These are phyloP conservation scores for Drosophila mayri DNA, from an alignment of 1,140 invertebrate genomes.

Conservation along the genomic window DNA sequence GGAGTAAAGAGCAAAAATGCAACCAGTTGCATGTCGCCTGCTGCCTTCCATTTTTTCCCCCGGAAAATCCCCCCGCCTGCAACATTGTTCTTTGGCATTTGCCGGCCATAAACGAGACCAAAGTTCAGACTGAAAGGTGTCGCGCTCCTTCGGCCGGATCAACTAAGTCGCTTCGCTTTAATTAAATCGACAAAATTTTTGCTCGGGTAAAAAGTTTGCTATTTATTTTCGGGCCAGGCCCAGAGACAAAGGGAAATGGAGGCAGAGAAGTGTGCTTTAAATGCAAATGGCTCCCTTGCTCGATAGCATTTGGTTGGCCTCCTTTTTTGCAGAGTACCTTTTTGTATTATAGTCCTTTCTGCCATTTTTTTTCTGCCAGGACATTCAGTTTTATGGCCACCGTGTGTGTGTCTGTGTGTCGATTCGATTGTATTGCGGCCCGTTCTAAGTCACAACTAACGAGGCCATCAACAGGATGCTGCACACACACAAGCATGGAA, in stretches of 20 bases:
- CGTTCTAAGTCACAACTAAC: slow-evolving; percentile 76
- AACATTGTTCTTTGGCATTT: slow-evolving; percentile 36
- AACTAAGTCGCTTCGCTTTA: slow-evolving; percentile 50
- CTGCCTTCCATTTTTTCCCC: neutral
- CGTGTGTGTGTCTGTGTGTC: slow-evolving; percentile 33
- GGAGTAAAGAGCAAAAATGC: slow-evolving; percentile 45
- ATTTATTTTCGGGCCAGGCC: slow-evolving; percentile 37
- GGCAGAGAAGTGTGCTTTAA: slow-evolving; percentile 54
- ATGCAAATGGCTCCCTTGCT: slow-evolving; percentile 61
- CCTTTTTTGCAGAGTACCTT: slow-evolving; percentile 35
- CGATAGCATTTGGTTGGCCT: slow-evolving; percentile 61
- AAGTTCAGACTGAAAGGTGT: slow-evolving; percentile 37
- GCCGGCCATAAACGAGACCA: slow-evolving; percentile 34
- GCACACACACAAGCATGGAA: slow-evolving; percentile 30
- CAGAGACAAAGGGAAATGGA: slow-evolving; percentile 10
- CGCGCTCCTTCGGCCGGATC: slow-evolving; percentile 20
- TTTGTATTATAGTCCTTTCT: slow-evolving; percentile 28
- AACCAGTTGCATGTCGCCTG: slow-evolving; percentile 63
- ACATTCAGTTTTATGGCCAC: slow-evolving; percentile 73
- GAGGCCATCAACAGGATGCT: slow-evolving; percentile 82
- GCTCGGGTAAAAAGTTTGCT: slow-evolving; percentile 38
- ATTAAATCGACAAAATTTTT: slow-evolving; percentile 75
- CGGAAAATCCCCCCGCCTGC: slow-evolving; percentile 5
- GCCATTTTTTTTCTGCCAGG: slow-evolving; percentile 26
- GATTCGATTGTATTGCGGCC: slow-evolving; percentile 70